These are phyloP conservation scores for Diaphora mendica DNA, from an alignment of 2,888 invertebrate species.

Conservation along the genomic window DNA sequence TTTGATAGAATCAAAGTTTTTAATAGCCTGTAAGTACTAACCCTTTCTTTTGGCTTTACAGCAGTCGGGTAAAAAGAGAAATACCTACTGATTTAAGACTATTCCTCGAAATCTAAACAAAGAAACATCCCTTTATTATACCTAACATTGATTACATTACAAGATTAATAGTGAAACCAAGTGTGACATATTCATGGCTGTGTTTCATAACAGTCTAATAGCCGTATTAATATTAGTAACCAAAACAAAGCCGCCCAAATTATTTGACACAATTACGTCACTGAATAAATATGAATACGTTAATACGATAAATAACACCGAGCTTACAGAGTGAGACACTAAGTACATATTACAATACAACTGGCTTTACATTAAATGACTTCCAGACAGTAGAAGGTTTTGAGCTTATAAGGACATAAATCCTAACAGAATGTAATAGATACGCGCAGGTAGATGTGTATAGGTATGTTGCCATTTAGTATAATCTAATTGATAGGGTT, in stretches of 20 bases:
- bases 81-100: not conserved
- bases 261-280: slow-evolving; percentile 34
- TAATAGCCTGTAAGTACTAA: too few species aligned
- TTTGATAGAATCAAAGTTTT: too few species aligned
- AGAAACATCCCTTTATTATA: not conserved
- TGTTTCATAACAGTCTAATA: slow-evolving; percentile 16
- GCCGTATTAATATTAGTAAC: slow-evolving; percentile 20
- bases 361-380: too few species aligned
- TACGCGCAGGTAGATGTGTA: too few species aligned
- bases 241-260: slow-evolving; percentile 27
- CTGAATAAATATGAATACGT: slow-evolving; percentile 34
- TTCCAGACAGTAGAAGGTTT: not conserved
- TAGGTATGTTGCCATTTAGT: not conserved
- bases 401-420: not conserved
- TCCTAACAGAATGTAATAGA: not conserved
- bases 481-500: not conserved
- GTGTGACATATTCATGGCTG: not conserved
- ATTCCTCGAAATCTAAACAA: not conserved
- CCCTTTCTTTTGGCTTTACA: too few species aligned
- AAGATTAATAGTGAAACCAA: slow-evolving; percentile 6
- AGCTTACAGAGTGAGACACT: slow-evolving; percentile 28
- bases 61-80: too few species aligned
- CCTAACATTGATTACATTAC: not conserved
- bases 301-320: slow-evolving; percentile 28
- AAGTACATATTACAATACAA: not conserved